Percentiles rank a stretch among this genome's conserved stretches.
Conservation (phyloP, 2,888 invertebrate genomes). For the Leptopterna dolabrata region DNA sequence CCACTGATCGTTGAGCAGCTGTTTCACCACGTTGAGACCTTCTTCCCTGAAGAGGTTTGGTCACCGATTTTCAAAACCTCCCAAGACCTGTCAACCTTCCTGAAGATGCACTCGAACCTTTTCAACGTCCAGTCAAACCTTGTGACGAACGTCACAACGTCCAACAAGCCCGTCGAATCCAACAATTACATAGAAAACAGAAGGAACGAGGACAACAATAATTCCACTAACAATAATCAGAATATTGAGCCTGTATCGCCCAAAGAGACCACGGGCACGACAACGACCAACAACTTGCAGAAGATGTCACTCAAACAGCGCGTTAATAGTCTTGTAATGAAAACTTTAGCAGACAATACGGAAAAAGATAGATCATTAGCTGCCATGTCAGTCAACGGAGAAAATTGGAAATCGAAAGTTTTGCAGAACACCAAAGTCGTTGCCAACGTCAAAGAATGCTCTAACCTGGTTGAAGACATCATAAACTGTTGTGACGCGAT, state of each 20-base stretch:
- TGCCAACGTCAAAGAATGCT: conserved; percentile 81
- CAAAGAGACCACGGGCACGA: conserved; percentile 62
- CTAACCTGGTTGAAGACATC: conserved; percentile 72
- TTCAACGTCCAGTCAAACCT: conserved; percentile 94
- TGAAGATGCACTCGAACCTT: conserved; percentile 92
- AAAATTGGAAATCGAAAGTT: conserved; percentile 84
- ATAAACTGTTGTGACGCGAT: conserved; percentile 67
- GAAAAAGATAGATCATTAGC: conserved; percentile 71
- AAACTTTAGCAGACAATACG: conserved; percentile 89
- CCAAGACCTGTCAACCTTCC: conserved; percentile 88
- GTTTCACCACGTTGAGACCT: conserved; percentile 82
- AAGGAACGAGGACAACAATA: conserved; percentile 44
- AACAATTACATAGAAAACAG: conserved; percentile 42
- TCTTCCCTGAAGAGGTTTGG: conserved; percentile 81
- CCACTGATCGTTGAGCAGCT: conserved; percentile 89
- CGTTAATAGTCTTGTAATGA: conserved; percentile 87
- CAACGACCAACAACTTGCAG: conserved; percentile 66
- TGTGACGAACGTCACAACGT: conserved; percentile 76
- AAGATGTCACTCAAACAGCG: conserved; percentile 88
- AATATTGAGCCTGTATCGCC: conserved; percentile 61
- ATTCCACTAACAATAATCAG: conserved; percentile 45
- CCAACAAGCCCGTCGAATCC: conserved; percentile 45
- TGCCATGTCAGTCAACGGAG: conserved; percentile 69
- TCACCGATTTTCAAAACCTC: conserved; percentile 90
- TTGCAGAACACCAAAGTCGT: conserved; percentile 86